Evolutionary conservation across 2,888 invertebrate species (phyloP).

Genomic region (Meta bourneti): DNA sequence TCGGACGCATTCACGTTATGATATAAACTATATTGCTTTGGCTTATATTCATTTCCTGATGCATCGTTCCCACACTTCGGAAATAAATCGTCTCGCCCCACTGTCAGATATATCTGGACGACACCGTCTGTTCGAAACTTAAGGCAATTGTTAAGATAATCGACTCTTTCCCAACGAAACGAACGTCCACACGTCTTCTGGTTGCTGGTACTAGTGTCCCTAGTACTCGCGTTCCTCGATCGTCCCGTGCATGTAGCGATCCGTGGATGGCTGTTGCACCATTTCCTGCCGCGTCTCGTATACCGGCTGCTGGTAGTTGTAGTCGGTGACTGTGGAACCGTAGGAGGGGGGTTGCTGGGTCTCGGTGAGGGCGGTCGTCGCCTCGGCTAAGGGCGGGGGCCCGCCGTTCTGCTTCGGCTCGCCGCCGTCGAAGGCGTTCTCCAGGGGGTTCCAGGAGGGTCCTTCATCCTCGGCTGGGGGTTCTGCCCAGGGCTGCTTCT

Average conservation of each 20-base stretch:
- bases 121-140: conserved; percentile 39
- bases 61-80: background rate
- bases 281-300: conserved; percentile 73
- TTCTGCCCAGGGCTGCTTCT: conserved; percentile 98
- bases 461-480: conserved; percentile 81
- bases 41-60: conserved; percentile 1
- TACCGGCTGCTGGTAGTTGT: conserved; percentile 55
- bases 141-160: conserved; percentile 63
- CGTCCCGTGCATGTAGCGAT: conserved; percentile 83
- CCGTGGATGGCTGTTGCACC: conserved; percentile 82
- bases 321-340: conserved; percentile 59
- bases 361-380: conserved; percentile 54
- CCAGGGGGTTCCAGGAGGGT: conserved; percentile 77
- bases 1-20: conserved; percentile 10
- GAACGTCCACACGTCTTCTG: background rate
- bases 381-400: conserved; percentile 17
- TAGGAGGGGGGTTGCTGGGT: conserved; percentile 56
- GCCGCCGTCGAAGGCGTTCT: conserved; percentile 84
- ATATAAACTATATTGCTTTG: conserved; percentile 76
- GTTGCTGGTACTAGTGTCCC: background rate
- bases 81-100: conserved; percentile 17
- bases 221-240: conserved; percentile 81
- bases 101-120: conserved; percentile 22
- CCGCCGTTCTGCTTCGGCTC: conserved; percentile 42
- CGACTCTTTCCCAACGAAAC: conserved; percentile 12